A percentile compares a stretch with the other conserved stretches of the same genome.
Evolutionary conservation across 2,797 vertebrate species (phyloP).

Genomic region (Sebastes kiyomatsui): DNA sequence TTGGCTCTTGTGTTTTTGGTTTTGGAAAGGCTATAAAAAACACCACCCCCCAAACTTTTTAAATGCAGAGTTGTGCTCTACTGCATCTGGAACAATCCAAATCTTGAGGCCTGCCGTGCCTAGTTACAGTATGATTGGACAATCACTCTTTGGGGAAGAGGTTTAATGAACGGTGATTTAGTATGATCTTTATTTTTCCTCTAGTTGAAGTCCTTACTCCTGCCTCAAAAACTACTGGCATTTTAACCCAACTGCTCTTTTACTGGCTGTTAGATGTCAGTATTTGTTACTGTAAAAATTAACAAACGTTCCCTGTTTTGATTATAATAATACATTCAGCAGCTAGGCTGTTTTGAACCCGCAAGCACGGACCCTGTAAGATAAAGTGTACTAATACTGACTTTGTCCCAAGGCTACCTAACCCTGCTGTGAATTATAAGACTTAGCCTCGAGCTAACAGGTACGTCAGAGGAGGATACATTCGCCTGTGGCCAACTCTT

Average conservation of each 20-base stretch:
- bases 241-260: background rate
- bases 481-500: constrained; percentile 36
- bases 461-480: constrained; percentile 33
- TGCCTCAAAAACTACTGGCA: background rate
- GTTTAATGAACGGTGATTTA: background rate
- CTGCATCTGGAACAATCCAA: background rate
- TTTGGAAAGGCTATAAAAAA: background rate
- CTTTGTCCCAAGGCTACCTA: constrained; percentile 16
- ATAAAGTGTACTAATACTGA: constrained; percentile 5
- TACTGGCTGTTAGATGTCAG: background rate
- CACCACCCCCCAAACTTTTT: background rate
- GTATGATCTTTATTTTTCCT: background rate
- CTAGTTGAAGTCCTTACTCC: background rate
- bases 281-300: background rate
- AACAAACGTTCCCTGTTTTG: background rate
- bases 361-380: constrained; percentile 6
- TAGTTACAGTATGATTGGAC: background rate
- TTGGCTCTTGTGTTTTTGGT: background rate
- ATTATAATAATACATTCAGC: background rate
- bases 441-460: constrained; percentile 47
- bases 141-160: background rate
- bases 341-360: background rate
- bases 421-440: constrained; percentile 24
- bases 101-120: background rate
- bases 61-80: background rate